A percentile compares a stretch with the other conserved stretches of the same genome.
These are phyloP conservation scores for Troides oblongomaculatus DNA, from an alignment of 2,888 invertebrate genomes.

Conservation along the genomic window DNA sequence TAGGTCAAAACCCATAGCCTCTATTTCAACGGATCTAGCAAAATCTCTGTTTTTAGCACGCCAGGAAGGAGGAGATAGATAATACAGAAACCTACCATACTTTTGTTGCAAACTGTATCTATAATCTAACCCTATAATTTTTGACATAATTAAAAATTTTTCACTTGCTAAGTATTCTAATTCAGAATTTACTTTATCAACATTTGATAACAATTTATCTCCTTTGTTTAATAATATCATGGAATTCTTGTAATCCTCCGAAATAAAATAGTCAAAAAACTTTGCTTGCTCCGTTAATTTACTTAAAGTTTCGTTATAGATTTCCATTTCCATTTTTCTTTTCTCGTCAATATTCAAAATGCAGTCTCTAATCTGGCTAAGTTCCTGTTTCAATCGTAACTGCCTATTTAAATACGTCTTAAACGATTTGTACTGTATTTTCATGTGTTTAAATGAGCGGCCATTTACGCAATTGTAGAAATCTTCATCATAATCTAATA, in stretches of 20 bases:
- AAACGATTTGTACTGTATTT: conserved; percentile 38
- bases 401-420: conserved; percentile 45
- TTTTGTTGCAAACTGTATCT: conserved; percentile 81
- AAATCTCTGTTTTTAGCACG: conserved; percentile 74
- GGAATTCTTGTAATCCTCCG: conserved; percentile 81
- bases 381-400: conserved; percentile 49
- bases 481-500: conserved; percentile 52
- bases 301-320: conserved; percentile 68
- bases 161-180: conserved; percentile 64
- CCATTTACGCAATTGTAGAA: conserved; percentile 53
- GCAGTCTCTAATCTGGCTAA: conserved; percentile 70
- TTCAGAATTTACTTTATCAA: conserved; percentile 64
- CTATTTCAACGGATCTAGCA: conserved; percentile 68
- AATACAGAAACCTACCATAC: conserved; percentile 84
- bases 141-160: conserved; percentile 59
- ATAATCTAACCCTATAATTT: conserved; percentile 81
- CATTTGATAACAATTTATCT: conserved; percentile 63
- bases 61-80: conserved; percentile 83
- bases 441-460: conserved; percentile 44
- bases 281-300: conserved; percentile 75
- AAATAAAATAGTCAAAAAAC: conserved; percentile 81
- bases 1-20: conserved; percentile 67
- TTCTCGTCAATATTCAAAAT: conserved; percentile 78
- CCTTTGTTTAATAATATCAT: conserved; percentile 77
- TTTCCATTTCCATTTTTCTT: conserved; percentile 72